Base-by-base conservation (phyloP, 1,140 invertebrate genomes). In the Maniola jurtina region DNA sequence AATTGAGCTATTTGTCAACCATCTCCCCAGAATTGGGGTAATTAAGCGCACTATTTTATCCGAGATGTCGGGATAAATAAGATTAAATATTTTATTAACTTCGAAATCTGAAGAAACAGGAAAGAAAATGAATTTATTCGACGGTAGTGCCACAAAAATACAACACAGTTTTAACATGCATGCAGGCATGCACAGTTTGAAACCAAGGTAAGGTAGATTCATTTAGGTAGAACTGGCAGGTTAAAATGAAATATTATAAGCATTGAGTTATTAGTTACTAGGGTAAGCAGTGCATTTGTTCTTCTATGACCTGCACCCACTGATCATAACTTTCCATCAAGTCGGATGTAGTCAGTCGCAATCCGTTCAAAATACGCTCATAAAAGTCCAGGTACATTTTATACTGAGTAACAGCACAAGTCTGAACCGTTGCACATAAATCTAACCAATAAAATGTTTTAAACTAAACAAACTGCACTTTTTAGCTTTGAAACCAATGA, bases 1-100 rank as follows among this genome's bases (percentile, higher is more conserved):
- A 34, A 55, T 55, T 55, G 52, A 55, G 16, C 33, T 25, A 55
- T 55, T 55, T 55, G 52, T 55, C 52, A 55, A 55, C 52, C 52
- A 55, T 55, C 52, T 55, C 10, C 5, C 52, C 52, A 55, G 25
- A 55, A 55, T 34, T 34, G 52, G 25, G 52, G 52, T 55, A 55
- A 55, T 55, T 55, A 55, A 13, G 25, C 13, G 10, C 15, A 16
- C 33, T 34, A 55, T 55, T 55, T 34, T 33, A 33, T 55, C 25
- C 13, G 13, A 55, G 52, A 55, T 55, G 52, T 11, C 9, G 4
- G 13, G 25, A 13, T 15, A 55, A 35, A 55, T 34, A 9, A 16
- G 52, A 33, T 15, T 7, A 2, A 54, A 11, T 15, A 16, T 52
- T n/a, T 48, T 48, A 14, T 48, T 48, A n/a, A 14, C 47, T 48